Evolutionary conservation across 2,113 vertebrate genomes (phyloP), one percentile per base, ranked within the genome.

Genomic region (Oryzias celebensis): DNA sequence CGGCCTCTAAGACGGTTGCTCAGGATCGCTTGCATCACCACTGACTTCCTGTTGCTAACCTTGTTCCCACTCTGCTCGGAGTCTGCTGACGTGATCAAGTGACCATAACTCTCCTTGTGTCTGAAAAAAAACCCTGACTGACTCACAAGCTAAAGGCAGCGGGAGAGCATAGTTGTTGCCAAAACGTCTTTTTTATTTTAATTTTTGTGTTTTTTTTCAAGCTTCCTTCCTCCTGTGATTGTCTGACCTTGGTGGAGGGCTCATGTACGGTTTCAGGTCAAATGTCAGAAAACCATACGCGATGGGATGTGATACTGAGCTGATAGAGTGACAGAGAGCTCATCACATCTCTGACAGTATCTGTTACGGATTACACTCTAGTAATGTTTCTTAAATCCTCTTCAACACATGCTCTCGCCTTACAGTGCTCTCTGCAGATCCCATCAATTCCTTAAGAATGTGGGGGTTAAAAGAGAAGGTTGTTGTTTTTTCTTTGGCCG

Each of bases 301-400:
- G 56, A 71, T 71, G 81, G n/a, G 59, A 81, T 71, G 58, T 2
- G 78, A 83, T 60, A 73, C 68, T 18, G 56, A 67, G 69, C 57
- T 44, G 71, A 71, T 23, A 75, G 75, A 64, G 69, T 77, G 64
- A 70, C 71, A 51, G 64, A 62, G 44, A 47, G 70, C 75, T 71
- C 71, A 70, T 70, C 63, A 56, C 71, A 78, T 76, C 58, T 65
- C 66, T 31, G 61, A 58, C 65, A 3, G 52, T 88, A 86, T 90
- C 86, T 59, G 71, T 88, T 87, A 87, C 85, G 44, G 86, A 85
- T 90, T 84, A 90, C 67, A 63, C 78, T 85, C 71, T 78, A n/a
- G 46, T 74, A 67, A 81, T 66, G 78, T 80, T 78, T 69, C 79
- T 83, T 75, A 85, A 82, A 80, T 77, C 78, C 68, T 52, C 52